Base-by-base conservation (phyloP, 2,113 vertebrate species). In the Engraulis encrasicolus region DNA sequence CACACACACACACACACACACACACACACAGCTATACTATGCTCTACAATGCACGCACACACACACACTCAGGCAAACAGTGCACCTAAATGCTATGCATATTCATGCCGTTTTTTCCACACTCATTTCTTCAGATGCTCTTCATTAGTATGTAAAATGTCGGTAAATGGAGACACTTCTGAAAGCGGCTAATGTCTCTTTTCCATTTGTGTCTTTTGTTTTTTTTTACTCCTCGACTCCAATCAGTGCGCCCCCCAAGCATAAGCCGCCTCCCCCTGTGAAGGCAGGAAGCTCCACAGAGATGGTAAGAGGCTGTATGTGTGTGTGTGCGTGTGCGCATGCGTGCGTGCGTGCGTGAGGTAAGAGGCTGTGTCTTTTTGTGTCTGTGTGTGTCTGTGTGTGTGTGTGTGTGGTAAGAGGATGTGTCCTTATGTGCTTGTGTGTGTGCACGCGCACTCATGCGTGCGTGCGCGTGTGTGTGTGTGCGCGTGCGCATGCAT, bases 211-310 rank as follows among this genome's bases (percentile, higher is more conserved):
- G 4, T 78, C 38, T 38, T 52, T 11, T 52, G 6, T 23, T 23
- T 19, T 84, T 20, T 40, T 34, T 74, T 20, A 52, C 50, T 31
- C 34, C 15, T 20, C 6, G 27, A 11, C 12, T 82, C 88, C 85
- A 82, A 85, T 82, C 93, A 97, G 97, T 15, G 96, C 90, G 0
- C 96, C 96, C 0, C 96, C 97, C 0, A 96, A 95, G 31, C 96
- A 97, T 92, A 97, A 97, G 89, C 96, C 96, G 0, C 96, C 96
- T 0, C 95, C 96, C 0, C 96, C 96, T 0, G 90, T 94, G 87
- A 92, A 95, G 85, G 92, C 93, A 12, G 84, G 92, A 84, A 94
- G 95, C 78, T 95, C 96, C 0, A 92, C 86, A 0, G 95, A 95
- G 86, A 93, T 94, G 96, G 96, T 97, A 90, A 96, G 96, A 87